Conservation (phyloP, 1,140 invertebrate species). For the Kradibia gibbosae region DNA sequence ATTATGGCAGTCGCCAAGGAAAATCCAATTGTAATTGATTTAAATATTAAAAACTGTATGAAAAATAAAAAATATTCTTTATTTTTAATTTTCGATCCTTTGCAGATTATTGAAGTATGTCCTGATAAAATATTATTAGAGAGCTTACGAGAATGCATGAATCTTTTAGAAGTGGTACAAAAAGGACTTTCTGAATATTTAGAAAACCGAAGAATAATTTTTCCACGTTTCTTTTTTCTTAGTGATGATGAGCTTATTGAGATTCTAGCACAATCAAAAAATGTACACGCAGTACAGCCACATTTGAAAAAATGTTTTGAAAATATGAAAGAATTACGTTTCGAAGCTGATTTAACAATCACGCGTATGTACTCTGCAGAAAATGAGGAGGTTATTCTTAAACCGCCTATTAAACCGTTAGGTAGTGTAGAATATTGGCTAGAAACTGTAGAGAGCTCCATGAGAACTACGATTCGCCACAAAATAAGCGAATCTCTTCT, state of each 20-base stretch:
- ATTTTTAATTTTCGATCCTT: background rate
- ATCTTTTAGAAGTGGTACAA: constrained; percentile 79
- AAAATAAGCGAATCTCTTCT: constrained; percentile 74
- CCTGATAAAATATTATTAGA: constrained; percentile 77
- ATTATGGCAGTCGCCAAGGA: constrained; percentile 81
- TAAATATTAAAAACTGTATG: no score
- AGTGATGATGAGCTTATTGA: constrained; percentile 85
- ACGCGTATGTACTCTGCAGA: constrained; percentile 85
- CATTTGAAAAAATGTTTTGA: constrained; percentile 87
- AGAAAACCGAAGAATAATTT: constrained; percentile 80
- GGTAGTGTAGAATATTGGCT: constrained; percentile 88
- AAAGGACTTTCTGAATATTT: constrained; percentile 84
- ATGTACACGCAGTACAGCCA: constrained; percentile 83
- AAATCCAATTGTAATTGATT: constrained; percentile 75
- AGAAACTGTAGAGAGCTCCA: constrained; percentile 77
- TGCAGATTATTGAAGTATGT: constrained; percentile 76
- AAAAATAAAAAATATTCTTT: no score
- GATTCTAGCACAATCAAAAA: constrained; percentile 82
- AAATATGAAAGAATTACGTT: constrained; percentile 80
- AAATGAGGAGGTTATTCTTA: constrained; percentile 80
- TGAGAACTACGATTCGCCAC: constrained; percentile 76
- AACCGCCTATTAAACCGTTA: constrained; percentile 78
- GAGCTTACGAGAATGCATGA: constrained; percentile 79
- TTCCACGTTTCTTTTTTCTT: constrained; percentile 85
- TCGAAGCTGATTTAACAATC: constrained; percentile 80